These are phyloP conservation scores for Sylvilagus bachmani DNA, from an alignment of 2,113 vertebrate species.

Conservation along the genomic window DNA sequence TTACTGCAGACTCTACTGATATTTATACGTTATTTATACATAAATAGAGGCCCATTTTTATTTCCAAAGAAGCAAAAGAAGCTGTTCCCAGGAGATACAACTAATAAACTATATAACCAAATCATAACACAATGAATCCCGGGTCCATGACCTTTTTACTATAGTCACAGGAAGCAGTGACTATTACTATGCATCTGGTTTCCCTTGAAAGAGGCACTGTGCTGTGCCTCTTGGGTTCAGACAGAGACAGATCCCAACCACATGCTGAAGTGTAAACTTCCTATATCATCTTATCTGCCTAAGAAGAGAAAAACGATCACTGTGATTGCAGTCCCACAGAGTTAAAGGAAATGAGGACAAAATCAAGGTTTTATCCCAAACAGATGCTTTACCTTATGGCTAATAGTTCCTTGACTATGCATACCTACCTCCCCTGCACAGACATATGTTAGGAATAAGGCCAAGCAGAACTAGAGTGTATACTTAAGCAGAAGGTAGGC, in stretches of 20 bases:
- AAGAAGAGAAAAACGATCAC: neutral
- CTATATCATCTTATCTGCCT: constrained; percentile 23
- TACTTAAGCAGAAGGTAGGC: neutral
- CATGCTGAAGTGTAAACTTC: neutral
- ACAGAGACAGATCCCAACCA: neutral
- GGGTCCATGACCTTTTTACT: neutral
- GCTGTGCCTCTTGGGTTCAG: neutral
- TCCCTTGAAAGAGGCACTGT: neutral
- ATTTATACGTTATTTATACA: constrained; percentile 11
- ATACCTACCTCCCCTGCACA: neutral
- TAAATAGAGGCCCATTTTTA: neutral
- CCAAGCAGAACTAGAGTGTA: neutral
- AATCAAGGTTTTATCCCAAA: constrained; percentile 29
- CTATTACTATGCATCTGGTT: constrained; percentile 13
- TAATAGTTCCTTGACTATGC: neutral
- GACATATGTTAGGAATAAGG: neutral
- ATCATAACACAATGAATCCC: neutral
- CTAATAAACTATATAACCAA: neutral
- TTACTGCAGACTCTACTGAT: neutral
- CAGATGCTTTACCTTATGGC: neutral
- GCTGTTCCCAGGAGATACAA: neutral
- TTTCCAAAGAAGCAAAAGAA: constrained; percentile 43
- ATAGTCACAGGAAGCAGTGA: neutral
- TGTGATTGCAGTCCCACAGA: constrained; percentile 5
- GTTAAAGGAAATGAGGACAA: neutral